phyloP scores from a whole-genome alignment of 2,113 vertebrate species.

The Peromyscus polionotus region DNA sequence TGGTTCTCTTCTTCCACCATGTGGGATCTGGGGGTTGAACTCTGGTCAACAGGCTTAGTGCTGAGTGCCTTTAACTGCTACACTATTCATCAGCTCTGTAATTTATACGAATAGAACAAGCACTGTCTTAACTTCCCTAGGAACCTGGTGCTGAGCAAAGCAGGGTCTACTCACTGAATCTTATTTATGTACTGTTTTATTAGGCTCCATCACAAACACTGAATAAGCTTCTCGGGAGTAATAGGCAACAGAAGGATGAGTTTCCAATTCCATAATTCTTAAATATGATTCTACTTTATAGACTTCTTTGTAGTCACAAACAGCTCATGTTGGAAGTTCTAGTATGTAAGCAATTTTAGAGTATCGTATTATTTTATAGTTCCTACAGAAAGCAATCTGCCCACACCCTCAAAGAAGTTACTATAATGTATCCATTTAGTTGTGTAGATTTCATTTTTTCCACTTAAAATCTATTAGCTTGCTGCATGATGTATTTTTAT shows the following conservation, averaged over 20 bases:
- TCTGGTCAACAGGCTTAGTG: not conserved
- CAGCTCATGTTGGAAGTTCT: not conserved
- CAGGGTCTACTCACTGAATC: not conserved
- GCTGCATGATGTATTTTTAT: not conserved
- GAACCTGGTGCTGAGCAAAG: not conserved
- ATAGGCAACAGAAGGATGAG: not conserved
- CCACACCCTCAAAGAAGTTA: not conserved
- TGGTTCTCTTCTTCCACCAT: not conserved
- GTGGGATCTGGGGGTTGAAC: not conserved
- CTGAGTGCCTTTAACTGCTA: not conserved
- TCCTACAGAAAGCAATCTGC: not conserved
- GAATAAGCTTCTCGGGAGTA: not conserved
- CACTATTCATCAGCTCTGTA: not conserved
- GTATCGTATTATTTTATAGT: not conserved
- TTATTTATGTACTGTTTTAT: not conserved
- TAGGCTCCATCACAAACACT: not conserved
- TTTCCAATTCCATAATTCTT: not conserved
- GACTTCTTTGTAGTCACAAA: not conserved
- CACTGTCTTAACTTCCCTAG: not conserved
- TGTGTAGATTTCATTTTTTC: not conserved
- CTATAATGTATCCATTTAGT: not conserved
- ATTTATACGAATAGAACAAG: not conserved
- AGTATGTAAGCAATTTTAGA: not conserved
- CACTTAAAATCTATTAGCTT: not conserved
- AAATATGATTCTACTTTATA: not conserved